Conservation (phyloP, 2,113 vertebrate species). For the Cheirogaleus medius region DNA sequence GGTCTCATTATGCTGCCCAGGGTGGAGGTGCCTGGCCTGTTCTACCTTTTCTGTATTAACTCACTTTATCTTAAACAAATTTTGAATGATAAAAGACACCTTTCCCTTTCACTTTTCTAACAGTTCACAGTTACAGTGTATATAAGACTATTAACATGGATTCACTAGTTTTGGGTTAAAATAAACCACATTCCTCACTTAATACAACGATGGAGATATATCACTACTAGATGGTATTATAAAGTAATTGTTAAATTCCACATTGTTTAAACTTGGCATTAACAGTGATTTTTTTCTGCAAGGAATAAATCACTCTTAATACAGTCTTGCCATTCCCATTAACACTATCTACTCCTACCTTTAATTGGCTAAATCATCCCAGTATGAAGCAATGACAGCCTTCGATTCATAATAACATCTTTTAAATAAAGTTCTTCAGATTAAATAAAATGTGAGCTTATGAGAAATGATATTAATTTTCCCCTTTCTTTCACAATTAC, state of each 20-base stretch:
- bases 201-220: neutral
- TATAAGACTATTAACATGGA: neutral
- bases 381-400: neutral
- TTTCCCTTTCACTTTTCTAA: neutral
- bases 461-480: neutral
- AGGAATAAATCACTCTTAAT: slow-evolving; percentile 39
- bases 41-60: neutral
- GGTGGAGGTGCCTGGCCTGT: too few species aligned
- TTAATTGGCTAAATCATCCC: neutral
- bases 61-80: neutral
- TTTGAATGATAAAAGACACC: neutral
- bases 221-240: slow-evolving; percentile 81
- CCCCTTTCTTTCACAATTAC: neutral
- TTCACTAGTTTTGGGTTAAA: neutral
- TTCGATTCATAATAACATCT: neutral
- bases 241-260: slow-evolving; percentile 43
- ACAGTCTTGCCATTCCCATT: neutral
- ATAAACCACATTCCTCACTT: neutral
- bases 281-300: neutral
- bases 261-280: neutral
- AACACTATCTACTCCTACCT: neutral
- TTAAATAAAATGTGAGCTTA: neutral
- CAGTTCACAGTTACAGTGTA: neutral
- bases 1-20: too few species aligned
- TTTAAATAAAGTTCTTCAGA: neutral